Base-by-base conservation (phyloP, 2,888 invertebrate genomes). In the Mesorhabditis sp. region DNA sequence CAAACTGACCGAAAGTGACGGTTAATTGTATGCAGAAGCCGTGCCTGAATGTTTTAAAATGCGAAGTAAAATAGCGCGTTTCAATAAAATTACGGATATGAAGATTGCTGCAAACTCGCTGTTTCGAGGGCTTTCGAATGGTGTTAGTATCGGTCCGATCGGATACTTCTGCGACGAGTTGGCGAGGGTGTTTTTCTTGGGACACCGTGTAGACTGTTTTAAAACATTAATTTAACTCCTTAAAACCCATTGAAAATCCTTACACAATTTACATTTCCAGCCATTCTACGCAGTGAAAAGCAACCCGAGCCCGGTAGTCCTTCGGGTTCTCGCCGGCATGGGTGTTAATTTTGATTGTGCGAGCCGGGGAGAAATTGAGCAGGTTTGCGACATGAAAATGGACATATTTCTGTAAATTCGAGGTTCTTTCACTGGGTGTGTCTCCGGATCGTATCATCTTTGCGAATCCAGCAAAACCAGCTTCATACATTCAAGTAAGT, bases 321-420 rank as follows among this genome's bases (percentile, higher is more conserved):
- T 98, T 79, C 90, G 92, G 86, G 90, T 92, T 5, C 89, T 98
- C 81, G 93, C 93, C 42, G 90, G 92, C 43, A 73, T 85, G 78
- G 97, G 96, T 65, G 90, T 91, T 62, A 92, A 92, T 75, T 98
- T 98, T 88, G 97, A 98, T 89, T 98, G 97, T 89, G 97, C 97
- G 67, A 95, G 95, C 76, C 94, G 94, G 89, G 87, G 87, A 28
- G 83, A 83, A 79, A 82, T 78, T 62, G 79, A 81, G 43, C 68
- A 72, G n/a, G 58, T 50, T 13, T 28, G 28, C 66, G 73, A 76
- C n/a, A 67, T 45, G 4, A 10, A 43, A 50, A 15, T 42, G 4
- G 28, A 28, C 28, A 28, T 28, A 28, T 28, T 28, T 28, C n/a
- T 50, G 7, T 10, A 50, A 50, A 50, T 5, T 4, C 62, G 68